These are phyloP conservation scores for Xenopus laevis DNA, from an alignment of 2,113 vertebrate genomes.

Conservation along the genomic window DNA sequence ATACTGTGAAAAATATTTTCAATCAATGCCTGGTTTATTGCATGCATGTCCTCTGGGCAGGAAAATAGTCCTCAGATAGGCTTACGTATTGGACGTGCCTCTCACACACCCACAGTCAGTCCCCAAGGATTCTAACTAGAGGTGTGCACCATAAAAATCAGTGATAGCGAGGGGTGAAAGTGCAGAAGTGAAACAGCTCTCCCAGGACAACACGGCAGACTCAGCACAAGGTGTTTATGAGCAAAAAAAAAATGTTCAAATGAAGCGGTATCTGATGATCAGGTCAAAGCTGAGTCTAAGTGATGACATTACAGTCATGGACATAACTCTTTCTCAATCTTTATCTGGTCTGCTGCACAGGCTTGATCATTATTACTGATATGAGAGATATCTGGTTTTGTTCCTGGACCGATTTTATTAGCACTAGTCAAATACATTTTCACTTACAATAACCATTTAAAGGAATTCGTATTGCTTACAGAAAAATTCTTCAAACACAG, in stretches of 20 bases:
- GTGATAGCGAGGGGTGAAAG: constrained; percentile 23
- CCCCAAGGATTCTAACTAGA: background rate
- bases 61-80: too few relatives aligned
- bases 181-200: background rate
- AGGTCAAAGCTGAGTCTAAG: constrained; percentile 20
- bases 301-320: background rate
- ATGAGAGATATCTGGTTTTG: background rate
- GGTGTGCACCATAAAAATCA: constrained; percentile 17
- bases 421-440: too few relatives aligned
- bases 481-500: too few relatives aligned
- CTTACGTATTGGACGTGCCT: constrained; percentile 6
- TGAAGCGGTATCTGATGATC: constrained; percentile 1
- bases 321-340: constrained; percentile 12
- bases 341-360: constrained; percentile 18
- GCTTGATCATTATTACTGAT: constrained; percentile 12
- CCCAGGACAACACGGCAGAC: background rate
- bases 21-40: too few relatives aligned
- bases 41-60: too few relatives aligned
- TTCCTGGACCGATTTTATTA: background rate
- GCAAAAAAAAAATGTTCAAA: background rate
- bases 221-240: constrained; percentile 16
- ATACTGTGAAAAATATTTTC: too few relatives aligned
- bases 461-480: too few relatives aligned
- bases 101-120: constrained; percentile 4
- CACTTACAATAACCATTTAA: too few relatives aligned